Evolutionary conservation across 2,113 vertebrate genomes (phyloP), one percentile per base, ranked within the genome.

Genomic region (Toxotes jaculatrix): DNA sequence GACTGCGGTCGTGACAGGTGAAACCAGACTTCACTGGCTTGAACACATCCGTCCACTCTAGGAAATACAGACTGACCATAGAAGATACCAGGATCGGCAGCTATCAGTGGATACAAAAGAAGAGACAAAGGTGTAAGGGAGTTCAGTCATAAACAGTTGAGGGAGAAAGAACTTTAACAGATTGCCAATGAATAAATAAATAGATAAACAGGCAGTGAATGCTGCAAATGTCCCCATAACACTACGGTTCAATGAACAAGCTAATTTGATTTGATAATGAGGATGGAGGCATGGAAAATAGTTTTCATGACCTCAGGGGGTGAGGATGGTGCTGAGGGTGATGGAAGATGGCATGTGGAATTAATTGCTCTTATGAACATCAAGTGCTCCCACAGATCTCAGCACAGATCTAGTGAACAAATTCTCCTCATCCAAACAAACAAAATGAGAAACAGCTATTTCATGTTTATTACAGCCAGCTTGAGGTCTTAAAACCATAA

Each of bases 41-140:
- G 94, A 99, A 99, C 90, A 99, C 94, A 92, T 99, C 97, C 0
- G 98, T 99, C 90, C 98, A 97, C 90, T 99, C 98, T 80, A 99
- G 95, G 88, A 99, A 99, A 91, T 99, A 99, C n/a, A 99, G 96
- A 79, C 97, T 98, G 78, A 98, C 97, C 87, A 98, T 95, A 3
- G 97, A 99, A 11, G 97, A 99, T 17, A 98, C 97, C 95, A 99
- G 83, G 86, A 99, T 99, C 3, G 98, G 98, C 89, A 99, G 91
- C 98, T 99, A 38, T 12, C 19, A 7, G 51, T 0, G 19, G 64
- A 81, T n/a, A 76, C 4, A 12, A 75, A 23, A 66, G 12, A 1
- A 63, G 5, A 78, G 51, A 64, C 21, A 69, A 21, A 34, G n/a
- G 27, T 19, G 9, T 9, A 5, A 61, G 3, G 45, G n/a, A 74